Conservation (phyloP, 23 tunicate genomes). For the Trididemnum nubilum region DNA sequence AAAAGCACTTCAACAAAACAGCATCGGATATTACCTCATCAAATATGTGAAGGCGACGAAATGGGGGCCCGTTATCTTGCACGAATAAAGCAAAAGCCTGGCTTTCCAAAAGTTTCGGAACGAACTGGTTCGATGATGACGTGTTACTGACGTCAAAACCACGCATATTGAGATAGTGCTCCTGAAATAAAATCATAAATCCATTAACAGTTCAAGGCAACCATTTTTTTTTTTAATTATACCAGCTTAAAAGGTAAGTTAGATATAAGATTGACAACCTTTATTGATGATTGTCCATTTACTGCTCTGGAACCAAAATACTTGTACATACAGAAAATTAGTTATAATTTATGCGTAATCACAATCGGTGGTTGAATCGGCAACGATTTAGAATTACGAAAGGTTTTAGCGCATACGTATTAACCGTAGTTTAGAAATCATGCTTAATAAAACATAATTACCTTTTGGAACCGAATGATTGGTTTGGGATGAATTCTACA, state of each 20-base stretch:
- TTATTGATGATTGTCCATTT: too few relatives aligned
- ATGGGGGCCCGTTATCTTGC: conserved; percentile 88
- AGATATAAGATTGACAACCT: too few relatives aligned
- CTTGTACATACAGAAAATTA: too few relatives aligned
- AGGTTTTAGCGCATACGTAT: too few relatives aligned
- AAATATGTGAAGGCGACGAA: conserved; percentile 59
- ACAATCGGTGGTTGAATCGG: too few relatives aligned
- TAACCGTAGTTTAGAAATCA: too few relatives aligned
- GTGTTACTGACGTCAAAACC: conserved; percentile 58
- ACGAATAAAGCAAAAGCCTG: conserved; percentile 90
- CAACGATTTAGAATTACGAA: too few relatives aligned
- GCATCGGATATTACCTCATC: conserved; percentile 73
- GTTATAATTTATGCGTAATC: too few relatives aligned
- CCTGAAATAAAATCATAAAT: conserved; percentile 43
- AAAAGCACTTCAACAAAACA: neutral
- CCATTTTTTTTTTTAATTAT: too few relatives aligned
- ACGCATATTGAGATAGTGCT: conserved; percentile 48
- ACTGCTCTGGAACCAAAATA: too few relatives aligned
- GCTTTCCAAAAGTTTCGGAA: conserved; percentile 80
- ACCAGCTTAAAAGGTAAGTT: too few relatives aligned
- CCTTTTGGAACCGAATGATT: conserved; percentile 83
- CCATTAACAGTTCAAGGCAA: neutral
- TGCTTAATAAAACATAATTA: too few relatives aligned
- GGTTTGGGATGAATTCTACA: conserved; percentile 91
- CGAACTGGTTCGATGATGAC: conserved; percentile 53